Evolutionary conservation across 2,797 vertebrate species (phyloP), one percentile per base, ranked within the genome.

Genomic region (Semaprochilodus insignis): DNA sequence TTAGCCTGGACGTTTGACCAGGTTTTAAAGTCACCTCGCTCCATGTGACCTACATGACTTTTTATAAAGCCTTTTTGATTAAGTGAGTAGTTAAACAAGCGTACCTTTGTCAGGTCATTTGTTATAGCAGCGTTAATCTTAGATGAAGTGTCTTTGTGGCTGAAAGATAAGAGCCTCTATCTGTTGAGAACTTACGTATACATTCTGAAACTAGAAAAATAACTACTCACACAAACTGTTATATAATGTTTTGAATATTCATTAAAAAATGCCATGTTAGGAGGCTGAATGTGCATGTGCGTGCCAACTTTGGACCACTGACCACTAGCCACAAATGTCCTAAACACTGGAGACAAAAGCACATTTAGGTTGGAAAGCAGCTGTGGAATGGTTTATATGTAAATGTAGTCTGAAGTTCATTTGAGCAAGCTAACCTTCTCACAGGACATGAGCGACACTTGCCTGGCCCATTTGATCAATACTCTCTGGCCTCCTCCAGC

Each of bases 401-500:
- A 17, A 62, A 51, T 88, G 85, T 86, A 77, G 87, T 78, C 84
- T 82, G 67, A 57, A 73, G 62, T 90, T 90, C 87, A 87, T 90
- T 78, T 78, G 88, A 86, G 77, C 70, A 21, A 54, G 66, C 85
- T 36, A 1, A 36, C 40, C 0, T 21, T 63, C 1, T 17, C 3
- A 31, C 72, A 59, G 80, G 84, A 87, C 78, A 88, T 76, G 85
- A 91, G 86, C 90, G 89, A 36, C 71, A 21, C 89, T 88, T 27
- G 23, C 3, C 8, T 62, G 62, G 59, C 14, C 2, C 83, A 84
- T 62, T 54, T 44, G 83, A 75, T 95, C 93, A 99, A 91, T 97
- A 99, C 85, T 99, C 96, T 88, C 95, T 95, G 89, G 96, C 97
- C 87, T 99, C 97, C 89, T 96, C 96, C 88, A 98, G 91, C 91